Conservation (phyloP, 2,113 vertebrate genomes). For the Anhinga anhinga region DNA sequence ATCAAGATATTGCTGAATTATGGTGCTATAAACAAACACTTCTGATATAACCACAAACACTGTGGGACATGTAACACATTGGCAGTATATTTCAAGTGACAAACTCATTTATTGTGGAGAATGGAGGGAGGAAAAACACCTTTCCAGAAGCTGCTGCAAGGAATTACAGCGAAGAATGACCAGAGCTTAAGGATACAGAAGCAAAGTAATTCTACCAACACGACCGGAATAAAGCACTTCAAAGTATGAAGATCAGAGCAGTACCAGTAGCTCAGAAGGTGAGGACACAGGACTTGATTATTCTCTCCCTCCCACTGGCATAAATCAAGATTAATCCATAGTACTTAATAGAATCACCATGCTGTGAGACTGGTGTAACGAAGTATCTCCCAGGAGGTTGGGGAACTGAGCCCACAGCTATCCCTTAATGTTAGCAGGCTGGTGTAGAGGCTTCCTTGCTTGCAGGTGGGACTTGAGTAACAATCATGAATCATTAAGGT, state of each 20-base stretch:
- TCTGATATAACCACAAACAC: conserved; percentile 66
- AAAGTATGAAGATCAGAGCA: neutral
- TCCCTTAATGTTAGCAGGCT: neutral
- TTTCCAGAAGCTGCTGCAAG: conserved; percentile 33
- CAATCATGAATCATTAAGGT: conserved; percentile 38
- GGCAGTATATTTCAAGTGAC: conserved; percentile 67
- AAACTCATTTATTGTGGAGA: conserved; percentile 56
- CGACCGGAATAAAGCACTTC: neutral
- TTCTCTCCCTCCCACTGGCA: neutral
- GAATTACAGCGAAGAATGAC: conserved; percentile 39
- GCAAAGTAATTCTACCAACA: neutral
- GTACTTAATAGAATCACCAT: neutral
- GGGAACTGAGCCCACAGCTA: neutral
- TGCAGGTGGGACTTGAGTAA: conserved; percentile 16
- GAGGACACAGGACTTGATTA: neutral
- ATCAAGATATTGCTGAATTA: conserved; percentile 70
- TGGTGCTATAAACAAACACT: conserved; percentile 68
- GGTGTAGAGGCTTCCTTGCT: neutral
- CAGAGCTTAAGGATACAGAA: neutral
- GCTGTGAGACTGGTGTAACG: neutral
- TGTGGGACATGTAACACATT: conserved; percentile 61
- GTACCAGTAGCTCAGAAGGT: neutral
- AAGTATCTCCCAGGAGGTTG: neutral
- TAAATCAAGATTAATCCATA: conserved; percentile 23
- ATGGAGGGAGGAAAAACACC: conserved; percentile 39